Base-by-base conservation (phyloP, 2,797 vertebrate genomes). In the Sandelia bainsii region DNA sequence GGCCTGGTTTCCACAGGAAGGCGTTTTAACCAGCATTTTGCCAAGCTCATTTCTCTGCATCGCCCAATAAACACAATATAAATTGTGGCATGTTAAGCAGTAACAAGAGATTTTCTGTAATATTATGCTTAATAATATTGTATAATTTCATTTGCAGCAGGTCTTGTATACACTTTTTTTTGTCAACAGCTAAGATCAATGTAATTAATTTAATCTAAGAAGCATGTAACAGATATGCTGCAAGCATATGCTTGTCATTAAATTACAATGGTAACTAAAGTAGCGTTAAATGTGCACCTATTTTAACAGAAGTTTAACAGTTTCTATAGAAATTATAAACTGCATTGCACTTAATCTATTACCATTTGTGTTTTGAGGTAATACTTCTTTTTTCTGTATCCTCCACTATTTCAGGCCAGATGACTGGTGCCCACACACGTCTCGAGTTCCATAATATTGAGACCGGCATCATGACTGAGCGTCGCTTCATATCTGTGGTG, bases 401-500 rank as follows among this genome's bases (percentile, higher is more conserved):
- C 13, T 62, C 19, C 48, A 22, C 50, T 53, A 0, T 53, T 69
- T 54, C 90, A 98, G 97, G 97, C 44, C 96, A 98, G 92, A 96
- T 98, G 96, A 96, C 96, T 0, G 97, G 97, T 3, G 95, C 96
- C 23, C 97, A 97, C 86, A 98, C 96, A 0, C 94, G 95, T 40
- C 95, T 99, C 17, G 97, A 98, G 88, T 96, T 98, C 88, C 97
- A 98, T 93, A 97, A 96, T 94, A 96, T 99, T 0, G 97, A 99
- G 93, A 98, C 97, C 0, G 97, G 97, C 69, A 98, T 98, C 89
- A 97, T 98, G 96, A 98, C 97, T 0, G 97, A 99, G 81, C 95
- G 97, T 0, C 96, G 96, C 8, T 97, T 97, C 90, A 96, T 96
- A 85, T 96, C 97, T 0, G 95, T 96, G 65, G 96, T 97, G 60